These are phyloP conservation scores for Vulpes ferrilata DNA, from an alignment of 2,113 vertebrate species.

Conservation along the genomic window DNA sequence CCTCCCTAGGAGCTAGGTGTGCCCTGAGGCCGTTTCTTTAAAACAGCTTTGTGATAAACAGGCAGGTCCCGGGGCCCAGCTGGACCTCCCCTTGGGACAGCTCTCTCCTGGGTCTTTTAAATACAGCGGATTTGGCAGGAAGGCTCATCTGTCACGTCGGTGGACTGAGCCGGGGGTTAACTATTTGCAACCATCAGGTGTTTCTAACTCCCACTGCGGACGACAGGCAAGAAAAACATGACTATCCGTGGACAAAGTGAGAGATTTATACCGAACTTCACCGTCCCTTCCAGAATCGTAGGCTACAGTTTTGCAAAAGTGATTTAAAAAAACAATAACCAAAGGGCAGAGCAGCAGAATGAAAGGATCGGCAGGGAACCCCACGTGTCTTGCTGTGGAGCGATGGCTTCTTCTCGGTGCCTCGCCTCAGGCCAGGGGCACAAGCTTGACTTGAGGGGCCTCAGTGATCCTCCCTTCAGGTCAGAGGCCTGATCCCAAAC, in stretches of 20 bases:
- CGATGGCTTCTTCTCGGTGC: background rate
- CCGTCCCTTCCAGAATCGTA: background rate
- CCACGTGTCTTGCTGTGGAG: background rate
- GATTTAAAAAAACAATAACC: background rate
- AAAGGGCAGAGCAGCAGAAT: background rate
- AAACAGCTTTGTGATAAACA: background rate
- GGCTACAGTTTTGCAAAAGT: background rate
- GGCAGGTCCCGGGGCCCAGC: background rate
- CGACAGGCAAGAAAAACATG: background rate
- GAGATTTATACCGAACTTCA: rapidly evolving
- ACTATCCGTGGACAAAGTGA: background rate
- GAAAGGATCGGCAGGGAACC: rapidly evolving
- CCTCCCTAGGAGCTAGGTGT: background rate
- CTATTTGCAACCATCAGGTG: background rate
- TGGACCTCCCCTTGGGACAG: background rate
- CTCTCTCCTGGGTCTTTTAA: background rate
- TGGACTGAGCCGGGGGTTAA: background rate
- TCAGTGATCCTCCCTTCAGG: rapidly evolving
- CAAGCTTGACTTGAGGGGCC: rapidly evolving
- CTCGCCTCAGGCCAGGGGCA: background rate
- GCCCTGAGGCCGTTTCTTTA: background rate
- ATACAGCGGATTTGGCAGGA: background rate
- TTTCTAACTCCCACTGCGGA: constrained; percentile 58
- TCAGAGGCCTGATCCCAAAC: background rate
- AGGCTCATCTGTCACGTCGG: background rate